These are phyloP conservation scores for Limanda limanda DNA, from an alignment of 2,113 vertebrate genomes.

Conservation along the genomic window DNA sequence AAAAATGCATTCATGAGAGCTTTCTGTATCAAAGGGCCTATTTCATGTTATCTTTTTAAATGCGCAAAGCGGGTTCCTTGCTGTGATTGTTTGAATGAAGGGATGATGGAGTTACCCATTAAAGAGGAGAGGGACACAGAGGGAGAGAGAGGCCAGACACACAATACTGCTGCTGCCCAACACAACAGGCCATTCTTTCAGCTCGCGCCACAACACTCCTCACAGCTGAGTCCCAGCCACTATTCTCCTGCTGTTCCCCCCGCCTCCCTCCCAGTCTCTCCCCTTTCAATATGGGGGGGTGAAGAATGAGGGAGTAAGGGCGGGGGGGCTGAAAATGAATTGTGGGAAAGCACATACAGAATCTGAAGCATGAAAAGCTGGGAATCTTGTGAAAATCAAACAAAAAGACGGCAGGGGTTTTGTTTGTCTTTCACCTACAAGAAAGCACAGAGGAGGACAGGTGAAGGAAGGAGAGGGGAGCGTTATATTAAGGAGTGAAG, in stretches of 20 bases:
- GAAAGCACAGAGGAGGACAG: constrained; percentile 30
- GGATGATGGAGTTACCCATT: constrained; percentile 59
- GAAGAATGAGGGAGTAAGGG: background rate
- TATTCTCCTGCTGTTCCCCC: constrained; percentile 80
- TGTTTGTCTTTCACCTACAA: background rate
- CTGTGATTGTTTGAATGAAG: constrained; percentile 55
- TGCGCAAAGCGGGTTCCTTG: constrained; percentile 27
- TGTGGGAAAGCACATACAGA: constrained; percentile 54
- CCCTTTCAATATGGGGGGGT: constrained; percentile 64
- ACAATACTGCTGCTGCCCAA: constrained; percentile 76
- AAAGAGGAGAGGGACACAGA: constrained; percentile 44
- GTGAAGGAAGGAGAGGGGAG: background rate
- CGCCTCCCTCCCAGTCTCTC: constrained; percentile 61
- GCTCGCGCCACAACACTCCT: constrained; percentile 78
- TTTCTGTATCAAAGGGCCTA: constrained; percentile 27
- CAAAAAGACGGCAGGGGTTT: constrained; percentile 45
- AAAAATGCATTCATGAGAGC: constrained; percentile 16
- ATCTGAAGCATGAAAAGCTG: constrained; percentile 66
- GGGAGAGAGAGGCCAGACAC: constrained; percentile 64
- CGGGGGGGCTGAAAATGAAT: constrained; percentile 36
- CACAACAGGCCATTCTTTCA: constrained; percentile 90
- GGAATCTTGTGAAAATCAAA: constrained; percentile 59
- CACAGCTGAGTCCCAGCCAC: constrained; percentile 82
- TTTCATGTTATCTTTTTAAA: constrained; percentile 6
- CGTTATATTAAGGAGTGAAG: constrained; percentile 33